These are phyloP conservation scores for Hirtodrosophila histrioides DNA, from an alignment of 2,888 invertebrate genomes.

Conservation along the genomic window DNA sequence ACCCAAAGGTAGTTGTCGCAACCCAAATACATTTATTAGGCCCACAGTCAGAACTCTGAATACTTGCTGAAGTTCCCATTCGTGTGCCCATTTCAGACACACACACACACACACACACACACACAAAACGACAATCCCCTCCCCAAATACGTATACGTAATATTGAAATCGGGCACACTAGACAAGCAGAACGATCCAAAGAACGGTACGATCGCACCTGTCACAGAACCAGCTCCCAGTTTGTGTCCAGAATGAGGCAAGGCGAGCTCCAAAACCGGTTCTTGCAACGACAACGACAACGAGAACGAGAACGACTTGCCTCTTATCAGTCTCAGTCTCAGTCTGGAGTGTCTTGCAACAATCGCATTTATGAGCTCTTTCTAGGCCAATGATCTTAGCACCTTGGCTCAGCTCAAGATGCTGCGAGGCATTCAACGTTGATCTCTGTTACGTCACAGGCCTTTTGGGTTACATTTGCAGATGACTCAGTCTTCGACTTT, in stretches of 20 bases:
- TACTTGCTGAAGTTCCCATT: slow-evolving; percentile 9
- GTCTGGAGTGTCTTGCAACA: slow-evolving; percentile 30
- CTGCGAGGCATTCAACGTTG: slow-evolving; percentile 1
- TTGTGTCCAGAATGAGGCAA: slow-evolving; percentile 19
- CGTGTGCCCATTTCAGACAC: slow-evolving; percentile 24
- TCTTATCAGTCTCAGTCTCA: too few species aligned
- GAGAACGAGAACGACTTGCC: slow-evolving; percentile 34
- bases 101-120: background rate
- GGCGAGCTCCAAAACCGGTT: slow-evolving; percentile 52
- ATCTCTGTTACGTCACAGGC: slow-evolving; percentile 61
- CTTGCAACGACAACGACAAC: slow-evolving; percentile 20
- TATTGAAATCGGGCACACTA: slow-evolving; percentile 65
- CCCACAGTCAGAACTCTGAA: slow-evolving; percentile 16
- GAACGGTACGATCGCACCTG: slow-evolving; percentile 49
- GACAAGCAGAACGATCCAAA: slow-evolving; percentile 6
- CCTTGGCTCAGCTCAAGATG: slow-evolving; percentile 2
- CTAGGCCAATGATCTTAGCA: slow-evolving; percentile 72
- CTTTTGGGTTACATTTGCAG: slow-evolving; percentile 36
- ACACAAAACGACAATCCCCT: background rate
- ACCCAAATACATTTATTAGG: slow-evolving; percentile 70
- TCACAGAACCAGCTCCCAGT: slow-evolving; percentile 44
- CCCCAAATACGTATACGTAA: slow-evolving; percentile 64
- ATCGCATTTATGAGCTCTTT: slow-evolving; percentile 47
- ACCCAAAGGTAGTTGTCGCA: slow-evolving; percentile 20
- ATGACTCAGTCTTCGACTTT: slow-evolving; percentile 47